Conservation (phyloP, 2,888 invertebrate species). For the Meandrusa payeni region DNA sequence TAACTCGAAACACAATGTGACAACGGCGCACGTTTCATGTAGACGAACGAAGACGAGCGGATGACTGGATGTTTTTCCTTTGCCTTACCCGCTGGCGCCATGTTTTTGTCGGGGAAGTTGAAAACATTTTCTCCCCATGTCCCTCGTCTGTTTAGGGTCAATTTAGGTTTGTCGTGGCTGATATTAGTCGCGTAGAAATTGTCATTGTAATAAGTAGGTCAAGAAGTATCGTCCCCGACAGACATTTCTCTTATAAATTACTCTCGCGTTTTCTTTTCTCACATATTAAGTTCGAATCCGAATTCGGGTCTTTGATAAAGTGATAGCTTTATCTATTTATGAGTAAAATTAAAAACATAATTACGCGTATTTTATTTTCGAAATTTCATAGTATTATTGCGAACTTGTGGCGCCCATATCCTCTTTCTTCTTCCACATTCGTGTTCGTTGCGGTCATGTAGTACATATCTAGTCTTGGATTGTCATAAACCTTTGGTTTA, state of each 20-base stretch:
- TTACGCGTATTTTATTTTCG: too few species aligned
- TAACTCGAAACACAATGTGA: slow-evolving; percentile 15
- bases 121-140: slow-evolving; percentile 16
- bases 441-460: too few species aligned
- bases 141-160: slow-evolving; percentile 14
- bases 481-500: too few species aligned
- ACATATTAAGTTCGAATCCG: too few species aligned
- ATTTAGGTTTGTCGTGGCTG: slow-evolving; percentile 7
- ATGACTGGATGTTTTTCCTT: slow-evolving; percentile 22
- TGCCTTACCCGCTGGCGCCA: slow-evolving; percentile 16
- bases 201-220: slow-evolving; percentile 17
- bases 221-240: slow-evolving; percentile 2
- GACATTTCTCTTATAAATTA: background rate
- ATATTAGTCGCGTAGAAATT: slow-evolving; percentile 12
- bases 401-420: too few species aligned
- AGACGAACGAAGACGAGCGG: slow-evolving; percentile 17
- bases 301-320: too few species aligned
- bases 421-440: too few species aligned
- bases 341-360: too few species aligned
- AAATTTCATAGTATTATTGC: too few species aligned
- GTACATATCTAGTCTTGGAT: too few species aligned
- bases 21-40: slow-evolving; percentile 13
- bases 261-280: slow-evolving; percentile 4
- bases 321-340: too few species aligned
- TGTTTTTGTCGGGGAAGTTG: slow-evolving; percentile 19